A percentile compares a stretch with the other conserved stretches of the same genome.
phyloP scores from a whole-genome alignment of 2,888 invertebrate genomes.

The Melangyna quadrimaculata region DNA sequence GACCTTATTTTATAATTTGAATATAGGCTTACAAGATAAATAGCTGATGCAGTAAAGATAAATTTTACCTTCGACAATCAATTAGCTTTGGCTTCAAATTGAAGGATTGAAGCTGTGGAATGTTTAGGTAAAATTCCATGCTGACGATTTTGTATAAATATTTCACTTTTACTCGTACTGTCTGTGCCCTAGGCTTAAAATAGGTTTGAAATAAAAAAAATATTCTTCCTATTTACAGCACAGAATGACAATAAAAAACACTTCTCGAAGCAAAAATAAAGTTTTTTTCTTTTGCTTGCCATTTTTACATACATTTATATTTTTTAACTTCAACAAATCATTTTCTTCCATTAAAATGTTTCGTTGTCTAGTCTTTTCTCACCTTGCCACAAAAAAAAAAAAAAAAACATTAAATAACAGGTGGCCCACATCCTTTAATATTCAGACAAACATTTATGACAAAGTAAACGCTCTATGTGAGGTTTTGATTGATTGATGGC shows the following conservation, averaged over 20 bases:
- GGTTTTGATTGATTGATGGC: conserved; percentile 5
- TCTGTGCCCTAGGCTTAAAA: no score
- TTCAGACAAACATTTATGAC: neutral
- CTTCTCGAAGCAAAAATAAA: neutral
- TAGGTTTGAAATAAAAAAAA: neutral
- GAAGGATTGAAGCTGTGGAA: no score
- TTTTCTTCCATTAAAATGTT: neutral
- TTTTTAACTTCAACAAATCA: neutral
- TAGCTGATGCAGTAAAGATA: no score
- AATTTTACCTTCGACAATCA: no score
- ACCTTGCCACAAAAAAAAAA: neutral
- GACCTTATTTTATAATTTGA: no score
- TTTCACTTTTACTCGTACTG: no score
- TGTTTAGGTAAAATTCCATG: no score
- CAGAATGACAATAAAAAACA: neutral
- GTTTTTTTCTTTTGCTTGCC: neutral
- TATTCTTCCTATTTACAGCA: neutral
- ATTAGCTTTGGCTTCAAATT: no score
- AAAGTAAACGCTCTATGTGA: neutral
- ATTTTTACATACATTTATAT: neutral
- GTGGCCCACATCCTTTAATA: conserved; percentile 4
- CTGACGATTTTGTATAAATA: no score
- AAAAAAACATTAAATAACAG: neutral
- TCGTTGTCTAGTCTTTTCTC: neutral
- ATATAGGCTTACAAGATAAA: no score